These are phyloP conservation scores for Enteromius trimaculatus DNA, from an alignment of 2,797 vertebrate species.

Conservation along the genomic window DNA sequence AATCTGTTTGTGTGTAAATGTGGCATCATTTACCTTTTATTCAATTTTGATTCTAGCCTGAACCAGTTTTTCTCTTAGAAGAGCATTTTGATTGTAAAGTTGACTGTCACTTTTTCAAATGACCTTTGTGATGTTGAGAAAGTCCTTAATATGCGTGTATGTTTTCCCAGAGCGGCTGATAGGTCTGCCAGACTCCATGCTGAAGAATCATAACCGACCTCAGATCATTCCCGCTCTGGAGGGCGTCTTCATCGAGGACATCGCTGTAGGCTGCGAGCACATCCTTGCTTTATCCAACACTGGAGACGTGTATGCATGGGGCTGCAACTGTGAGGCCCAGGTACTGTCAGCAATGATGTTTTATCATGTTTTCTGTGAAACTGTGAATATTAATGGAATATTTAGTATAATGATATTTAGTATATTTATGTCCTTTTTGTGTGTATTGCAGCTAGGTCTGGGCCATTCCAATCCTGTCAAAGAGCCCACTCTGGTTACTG, in stretches of 20 bases:
- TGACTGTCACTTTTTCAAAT: background rate
- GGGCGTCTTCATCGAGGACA: constrained; percentile 79
- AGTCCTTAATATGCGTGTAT: background rate
- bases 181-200: constrained; percentile 81
- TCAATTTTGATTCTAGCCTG: background rate
- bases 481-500: constrained; percentile 76
- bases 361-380: background rate
- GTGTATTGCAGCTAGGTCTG: constrained; percentile 75
- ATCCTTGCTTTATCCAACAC: constrained; percentile 78
- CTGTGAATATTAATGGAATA: background rate
- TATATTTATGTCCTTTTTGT: background rate
- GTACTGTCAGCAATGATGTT: background rate
- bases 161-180: constrained; percentile 78
- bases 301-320: constrained; percentile 82
- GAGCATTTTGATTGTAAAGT: background rate
- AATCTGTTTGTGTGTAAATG: background rate
- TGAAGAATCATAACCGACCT: constrained; percentile 81
- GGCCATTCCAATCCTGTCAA: constrained; percentile 80
- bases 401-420: background rate
- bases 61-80: background rate
- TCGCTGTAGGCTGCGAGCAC: constrained; percentile 82
- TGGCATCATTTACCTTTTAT: background rate
- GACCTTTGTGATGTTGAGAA: background rate
- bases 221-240: constrained; percentile 81
- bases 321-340: constrained; percentile 84